phyloP scores from a whole-genome alignment of 2,797 vertebrate species.

The Gambusia yucatana region DNA sequence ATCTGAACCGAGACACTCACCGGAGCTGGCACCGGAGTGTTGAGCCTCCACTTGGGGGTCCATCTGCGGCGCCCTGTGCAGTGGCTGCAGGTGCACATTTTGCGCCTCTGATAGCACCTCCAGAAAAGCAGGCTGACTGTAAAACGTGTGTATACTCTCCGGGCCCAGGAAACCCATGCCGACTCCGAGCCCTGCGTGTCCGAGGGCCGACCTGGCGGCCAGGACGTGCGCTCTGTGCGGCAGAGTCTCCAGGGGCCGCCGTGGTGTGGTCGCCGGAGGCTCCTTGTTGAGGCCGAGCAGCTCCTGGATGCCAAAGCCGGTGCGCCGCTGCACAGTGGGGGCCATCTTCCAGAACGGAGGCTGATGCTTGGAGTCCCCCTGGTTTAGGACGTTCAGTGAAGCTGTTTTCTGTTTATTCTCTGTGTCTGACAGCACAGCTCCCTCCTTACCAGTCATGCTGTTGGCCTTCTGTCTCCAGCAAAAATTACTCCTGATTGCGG shows the following conservation, averaged over 20 bases:
- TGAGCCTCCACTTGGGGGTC: slow-evolving; percentile 85
- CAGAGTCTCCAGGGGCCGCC: slow-evolving; percentile 88
- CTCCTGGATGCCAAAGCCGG: slow-evolving; percentile 97
- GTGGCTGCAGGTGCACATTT: slow-evolving; percentile 89
- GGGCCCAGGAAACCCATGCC: slow-evolving; percentile 90
- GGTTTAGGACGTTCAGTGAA: slow-evolving; percentile 56
- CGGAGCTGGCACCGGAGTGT: slow-evolving; percentile 90
- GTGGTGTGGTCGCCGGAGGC: slow-evolving; percentile 80
- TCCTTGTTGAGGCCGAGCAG: slow-evolving; percentile 97
- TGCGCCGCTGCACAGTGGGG: slow-evolving; percentile 86
- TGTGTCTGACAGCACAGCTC: slow-evolving; percentile 83
- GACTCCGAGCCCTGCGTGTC: slow-evolving; percentile 87
- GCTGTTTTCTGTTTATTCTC: slow-evolving; percentile 83
- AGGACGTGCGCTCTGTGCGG: slow-evolving; percentile 89
- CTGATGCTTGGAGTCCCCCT: slow-evolving; percentile 62
- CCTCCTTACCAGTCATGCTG: slow-evolving; percentile 93
- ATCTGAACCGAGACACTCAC: slow-evolving; percentile 72
- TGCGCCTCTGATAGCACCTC: slow-evolving; percentile 94
- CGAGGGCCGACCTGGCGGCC: slow-evolving; percentile 88
- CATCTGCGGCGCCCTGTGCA: slow-evolving; percentile 82
- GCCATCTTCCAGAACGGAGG: slow-evolving; percentile 72
- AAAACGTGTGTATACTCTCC: slow-evolving; percentile 92
- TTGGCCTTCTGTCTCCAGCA: slow-evolving; percentile 28
- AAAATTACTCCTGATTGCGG: slow-evolving; percentile 74
- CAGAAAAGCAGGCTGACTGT: slow-evolving; percentile 92